Evolutionary conservation across 2,888 invertebrate genomes (phyloP).

Genomic region (Sinelater perroti): DNA sequence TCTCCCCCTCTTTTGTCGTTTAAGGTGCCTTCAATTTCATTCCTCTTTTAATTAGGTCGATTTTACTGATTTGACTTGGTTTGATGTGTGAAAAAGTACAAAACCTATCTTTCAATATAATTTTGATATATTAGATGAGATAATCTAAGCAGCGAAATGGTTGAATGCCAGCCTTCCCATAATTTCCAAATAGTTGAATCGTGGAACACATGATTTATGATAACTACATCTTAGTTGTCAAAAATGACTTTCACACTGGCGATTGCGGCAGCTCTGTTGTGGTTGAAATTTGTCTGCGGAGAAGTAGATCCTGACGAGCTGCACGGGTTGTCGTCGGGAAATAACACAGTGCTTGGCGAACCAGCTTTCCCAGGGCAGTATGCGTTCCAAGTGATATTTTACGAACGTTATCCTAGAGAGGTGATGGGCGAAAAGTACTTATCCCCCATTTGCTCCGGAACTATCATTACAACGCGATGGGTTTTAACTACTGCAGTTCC

Average conservation of each 20-base stretch:
- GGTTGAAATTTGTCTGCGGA: neutral
- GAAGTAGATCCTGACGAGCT: neutral
- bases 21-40: too few relatives aligned
- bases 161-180: too few relatives aligned
- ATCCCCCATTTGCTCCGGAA: conserved; percentile 16
- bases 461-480: conserved; percentile 11
- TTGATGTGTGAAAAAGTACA: too few relatives aligned
- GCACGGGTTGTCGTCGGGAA: neutral
- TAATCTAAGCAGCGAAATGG: too few relatives aligned
- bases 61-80: too few relatives aligned
- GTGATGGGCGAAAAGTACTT: neutral
- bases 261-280: neutral
- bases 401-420: neutral
- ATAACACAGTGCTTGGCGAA: neutral
- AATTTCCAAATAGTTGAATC: too few relatives aligned
- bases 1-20: too few relatives aligned
- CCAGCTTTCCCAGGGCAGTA: neutral
- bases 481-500: conserved; percentile 15
- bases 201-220: too few relatives aligned
- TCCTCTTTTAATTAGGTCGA: too few relatives aligned
- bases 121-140: too few relatives aligned
- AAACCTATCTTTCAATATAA: too few relatives aligned
- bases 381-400: conserved; percentile 9
- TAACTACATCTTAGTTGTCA: neutral
- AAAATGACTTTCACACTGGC: neutral